A percentile compares a stretch with the other conserved stretches of the same genome.
These are phyloP conservation scores for Arnoldichthys spilopterus DNA, from an alignment of 2,797 vertebrate genomes.

Conservation along the genomic window DNA sequence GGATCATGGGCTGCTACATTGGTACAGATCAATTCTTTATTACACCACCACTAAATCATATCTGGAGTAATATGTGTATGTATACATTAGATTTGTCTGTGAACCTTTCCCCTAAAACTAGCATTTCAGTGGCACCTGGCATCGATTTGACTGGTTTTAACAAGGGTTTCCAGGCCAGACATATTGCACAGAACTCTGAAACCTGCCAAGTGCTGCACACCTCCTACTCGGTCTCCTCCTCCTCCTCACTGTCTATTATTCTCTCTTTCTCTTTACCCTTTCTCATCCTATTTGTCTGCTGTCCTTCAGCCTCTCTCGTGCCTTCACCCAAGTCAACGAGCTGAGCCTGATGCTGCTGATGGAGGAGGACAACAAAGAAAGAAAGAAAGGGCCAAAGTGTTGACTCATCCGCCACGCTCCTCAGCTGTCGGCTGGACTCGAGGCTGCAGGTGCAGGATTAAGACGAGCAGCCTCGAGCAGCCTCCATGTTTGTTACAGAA, in stretches of 20 bases:
- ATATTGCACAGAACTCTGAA: conserved; percentile 2
- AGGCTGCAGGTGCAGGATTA: neutral
- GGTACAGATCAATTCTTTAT: too few relatives aligned
- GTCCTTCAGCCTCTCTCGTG: conserved; percentile 32
- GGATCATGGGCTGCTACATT: too few relatives aligned
- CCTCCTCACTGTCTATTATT: conserved; percentile 7
- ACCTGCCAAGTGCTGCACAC: neutral
- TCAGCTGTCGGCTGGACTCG: neutral
- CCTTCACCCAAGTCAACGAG: conserved; percentile 19
- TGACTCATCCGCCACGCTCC: conserved; percentile 6
- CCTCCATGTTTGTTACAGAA: conserved; percentile 50
- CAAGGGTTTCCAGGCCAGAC: neutral
- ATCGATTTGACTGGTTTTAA: neutral
- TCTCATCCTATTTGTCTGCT: conserved; percentile 18
- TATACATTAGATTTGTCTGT: neutral
- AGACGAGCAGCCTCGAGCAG: neutral
- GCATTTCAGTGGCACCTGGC: neutral
- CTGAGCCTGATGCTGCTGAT: conserved; percentile 20
- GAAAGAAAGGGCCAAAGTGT: neutral
- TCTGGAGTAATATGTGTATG: too few relatives aligned
- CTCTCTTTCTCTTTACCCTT: neutral
- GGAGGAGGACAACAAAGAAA: conserved; percentile 34
- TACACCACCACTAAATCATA: too few relatives aligned
- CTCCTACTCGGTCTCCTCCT: neutral
- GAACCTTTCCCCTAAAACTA: neutral